Percentiles rank a stretch among this genome's conserved stretches.
Evolutionary conservation across 2,113 vertebrate species (phyloP).

Genomic region (Mola mola): DNA sequence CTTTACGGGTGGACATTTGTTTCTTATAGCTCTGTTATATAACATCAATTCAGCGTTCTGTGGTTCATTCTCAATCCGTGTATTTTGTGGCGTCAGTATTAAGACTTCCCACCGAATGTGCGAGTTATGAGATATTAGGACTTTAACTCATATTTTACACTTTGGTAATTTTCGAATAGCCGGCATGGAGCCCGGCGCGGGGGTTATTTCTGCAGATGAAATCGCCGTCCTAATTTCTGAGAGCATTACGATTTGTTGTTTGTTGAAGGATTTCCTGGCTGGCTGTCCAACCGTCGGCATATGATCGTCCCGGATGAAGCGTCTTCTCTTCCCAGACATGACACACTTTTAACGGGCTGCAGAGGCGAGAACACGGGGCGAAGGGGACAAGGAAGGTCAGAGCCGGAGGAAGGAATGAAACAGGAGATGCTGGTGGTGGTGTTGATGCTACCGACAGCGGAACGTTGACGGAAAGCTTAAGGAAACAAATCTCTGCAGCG

Average conservation of each 20-base stretch:
- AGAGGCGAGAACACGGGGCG: constrained; percentile 36
- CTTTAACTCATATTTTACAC: no score
- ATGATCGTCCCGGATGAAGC: constrained; percentile 36
- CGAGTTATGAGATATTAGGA: no score
- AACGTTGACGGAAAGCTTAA: neutral
- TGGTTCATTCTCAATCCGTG: no score
- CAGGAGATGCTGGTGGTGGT: neutral
- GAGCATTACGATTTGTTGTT: neutral
- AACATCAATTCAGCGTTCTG: neutral
- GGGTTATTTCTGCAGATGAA: neutral
- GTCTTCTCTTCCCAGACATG: constrained; percentile 30
- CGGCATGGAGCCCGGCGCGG: no score
- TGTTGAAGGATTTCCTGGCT: constrained; percentile 32
- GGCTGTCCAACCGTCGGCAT: constrained; percentile 5
- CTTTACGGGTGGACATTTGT: no score
- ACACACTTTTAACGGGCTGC: constrained; percentile 58
- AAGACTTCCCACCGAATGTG: no score
- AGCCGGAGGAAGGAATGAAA: constrained; percentile 10
- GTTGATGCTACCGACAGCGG: neutral
- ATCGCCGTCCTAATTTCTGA: neutral
- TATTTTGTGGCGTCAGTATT: no score
- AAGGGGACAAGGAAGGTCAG: constrained; percentile 27
- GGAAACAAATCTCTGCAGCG: constrained; percentile 19
- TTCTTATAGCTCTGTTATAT: neutral
- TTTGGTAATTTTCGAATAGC: no score